Evolutionary conservation across 2,797 vertebrate genomes (phyloP), one percentile per base, ranked within the genome.

Genomic region (Chelon auratus): DNA sequence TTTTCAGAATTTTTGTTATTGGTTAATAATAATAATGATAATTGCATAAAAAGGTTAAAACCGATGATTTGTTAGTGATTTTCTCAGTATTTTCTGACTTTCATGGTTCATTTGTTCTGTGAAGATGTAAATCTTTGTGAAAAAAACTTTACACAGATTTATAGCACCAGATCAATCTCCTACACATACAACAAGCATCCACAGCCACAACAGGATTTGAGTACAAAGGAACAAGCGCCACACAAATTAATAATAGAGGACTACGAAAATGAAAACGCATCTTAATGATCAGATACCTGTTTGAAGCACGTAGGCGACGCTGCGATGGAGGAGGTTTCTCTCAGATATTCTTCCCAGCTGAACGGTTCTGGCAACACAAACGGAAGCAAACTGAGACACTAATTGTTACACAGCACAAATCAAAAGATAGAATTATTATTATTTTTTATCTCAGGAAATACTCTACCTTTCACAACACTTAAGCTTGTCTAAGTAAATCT

Each of bases 321-420:
- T 82, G 96, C 94, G 68, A 86, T 36, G 24, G 96, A 96, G 52
- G 95, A 96, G 2, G 96, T 97, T 85, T 97, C 94, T 91, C 95
- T 95, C 92, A 99, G 94, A 83, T 99, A 99, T n/a, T 93, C 93
- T 68, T 97, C 96, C 98, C 97, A 99, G 39, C 94, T 95, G 92
- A 99, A 99, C 0, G 93, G 87, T 72, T 96, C 97, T 99, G 75
- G 14, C 77, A 91, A 89, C 61, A 80, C 50, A 63, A 5, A 84
- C 3, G 70, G 5, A 63, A 43, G 56, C 36, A 72, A 67, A 72
- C 1, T 0, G 0, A 67, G 70, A 0, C 0, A 0, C 0, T 13
- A 24, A 62, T 65, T 33, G 30, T 33, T 33, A 33, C 4, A 33
- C 30, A 33, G 30, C 30, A 33, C 30, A 33, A 33, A 33, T 33